Evolutionary conservation across 2,113 vertebrate genomes (phyloP).

Genomic region (Brachirus orientalis): DNA sequence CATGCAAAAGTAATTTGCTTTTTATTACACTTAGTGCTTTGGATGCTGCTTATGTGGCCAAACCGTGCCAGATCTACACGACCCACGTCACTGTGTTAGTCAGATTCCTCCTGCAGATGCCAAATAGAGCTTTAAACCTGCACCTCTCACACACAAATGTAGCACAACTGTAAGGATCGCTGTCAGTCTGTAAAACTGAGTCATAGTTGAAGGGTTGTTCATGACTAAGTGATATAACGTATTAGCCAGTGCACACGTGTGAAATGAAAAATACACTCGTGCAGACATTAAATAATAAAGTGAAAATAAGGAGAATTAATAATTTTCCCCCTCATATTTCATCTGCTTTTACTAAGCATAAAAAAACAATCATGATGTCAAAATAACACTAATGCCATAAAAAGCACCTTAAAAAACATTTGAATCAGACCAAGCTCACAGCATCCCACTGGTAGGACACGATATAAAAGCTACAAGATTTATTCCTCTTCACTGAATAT

Average conservation of each 20-base stretch:
- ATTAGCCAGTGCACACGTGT: slow-evolving; percentile 10
- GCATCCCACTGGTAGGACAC: too few relatives aligned
- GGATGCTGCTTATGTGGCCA: slow-evolving; percentile 9
- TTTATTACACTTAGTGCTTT: slow-evolving; percentile 4
- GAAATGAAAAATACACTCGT: slow-evolving; percentile 6
- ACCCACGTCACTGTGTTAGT: slow-evolving; percentile 30
- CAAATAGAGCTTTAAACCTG: slow-evolving; percentile 6
- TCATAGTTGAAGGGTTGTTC: slow-evolving; percentile 2
- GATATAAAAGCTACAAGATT: too few relatives aligned
- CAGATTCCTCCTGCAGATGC: slow-evolving; percentile 10
- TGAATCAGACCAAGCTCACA: too few relatives aligned
- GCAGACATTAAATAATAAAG: slow-evolving; percentile 1
- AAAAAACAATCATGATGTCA: neutral
- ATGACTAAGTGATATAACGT: slow-evolving; percentile 8
- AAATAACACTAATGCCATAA: neutral
- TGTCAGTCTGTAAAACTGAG: neutral
- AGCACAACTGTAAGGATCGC: neutral
- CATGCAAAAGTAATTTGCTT: neutral
- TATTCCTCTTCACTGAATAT: neutral
- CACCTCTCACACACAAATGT: slow-evolving; percentile 1
- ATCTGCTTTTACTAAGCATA: neutral
- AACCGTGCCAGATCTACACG: slow-evolving; percentile 1
- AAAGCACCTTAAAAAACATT: neutral
- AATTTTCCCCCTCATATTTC: neutral
- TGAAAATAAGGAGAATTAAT: neutral